Conservation (phyloP, 92 coral and sea anemone species). For the Pocillopora meandrina region DNA sequence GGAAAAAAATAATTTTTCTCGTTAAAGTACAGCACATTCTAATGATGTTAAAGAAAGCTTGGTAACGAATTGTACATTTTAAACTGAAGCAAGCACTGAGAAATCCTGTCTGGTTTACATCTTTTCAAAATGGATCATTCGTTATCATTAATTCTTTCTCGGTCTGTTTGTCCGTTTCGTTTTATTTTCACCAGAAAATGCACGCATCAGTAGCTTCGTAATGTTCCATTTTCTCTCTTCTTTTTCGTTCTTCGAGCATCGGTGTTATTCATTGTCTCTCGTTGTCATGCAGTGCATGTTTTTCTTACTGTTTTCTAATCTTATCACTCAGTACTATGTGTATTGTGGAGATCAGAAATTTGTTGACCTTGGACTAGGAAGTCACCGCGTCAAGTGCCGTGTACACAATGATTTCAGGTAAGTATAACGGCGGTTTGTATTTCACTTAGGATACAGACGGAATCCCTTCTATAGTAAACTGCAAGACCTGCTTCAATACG, state of each 20-base stretch:
- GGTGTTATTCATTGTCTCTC: too few species aligned
- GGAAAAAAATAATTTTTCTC: too few species aligned
- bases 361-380: constrained; percentile 93
- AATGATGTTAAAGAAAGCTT: too few species aligned
- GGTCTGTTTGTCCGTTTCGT: not conserved
- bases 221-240: not conserved
- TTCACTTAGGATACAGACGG: too few species aligned
- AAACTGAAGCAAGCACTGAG: too few species aligned
- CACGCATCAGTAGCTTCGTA: too few species aligned
- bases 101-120: too few species aligned
- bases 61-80: too few species aligned
- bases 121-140: not conserved
- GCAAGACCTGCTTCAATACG: too few species aligned
- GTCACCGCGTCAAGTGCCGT: constrained; percentile 80
- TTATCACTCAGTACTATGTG: constrained; percentile 68
- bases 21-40: too few species aligned
- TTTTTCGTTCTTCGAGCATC: not conserved
- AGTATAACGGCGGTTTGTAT: not conserved
- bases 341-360: constrained; percentile 72
- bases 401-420: constrained; percentile 76
- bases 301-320: not conserved
- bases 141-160: not conserved
- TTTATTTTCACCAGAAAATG: not conserved
- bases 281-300: not conserved
- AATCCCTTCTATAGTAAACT: too few species aligned